Conservation (phyloP, 2,113 vertebrate genomes). For the Rhinolophus ferrumequinum region DNA sequence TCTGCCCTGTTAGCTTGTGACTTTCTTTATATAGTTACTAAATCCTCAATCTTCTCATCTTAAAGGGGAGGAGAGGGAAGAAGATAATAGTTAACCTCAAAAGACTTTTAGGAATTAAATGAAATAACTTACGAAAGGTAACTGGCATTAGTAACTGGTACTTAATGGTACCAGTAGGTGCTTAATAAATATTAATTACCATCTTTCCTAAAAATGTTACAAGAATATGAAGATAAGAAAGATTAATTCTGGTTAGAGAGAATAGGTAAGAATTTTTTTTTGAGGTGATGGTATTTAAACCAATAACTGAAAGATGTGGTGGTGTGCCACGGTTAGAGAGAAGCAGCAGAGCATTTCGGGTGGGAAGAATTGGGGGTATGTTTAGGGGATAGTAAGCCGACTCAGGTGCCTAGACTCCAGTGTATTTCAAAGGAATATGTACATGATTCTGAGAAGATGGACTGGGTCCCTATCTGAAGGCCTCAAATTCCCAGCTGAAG, state of each 20-base stretch:
- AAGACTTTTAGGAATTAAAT: conserved; percentile 19
- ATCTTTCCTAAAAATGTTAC: conserved; percentile 1
- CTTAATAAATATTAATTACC: not conserved
- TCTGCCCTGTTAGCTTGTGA: not conserved
- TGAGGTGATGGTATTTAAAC: conserved; percentile 2
- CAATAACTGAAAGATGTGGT: not conserved
- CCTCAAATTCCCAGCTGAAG: not conserved
- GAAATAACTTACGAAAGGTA: not conserved
- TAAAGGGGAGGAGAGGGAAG: not conserved
- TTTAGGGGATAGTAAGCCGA: not conserved
- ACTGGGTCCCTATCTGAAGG: not conserved
- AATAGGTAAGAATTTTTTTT: not conserved
- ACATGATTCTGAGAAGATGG: not conserved
- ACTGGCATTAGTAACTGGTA: not conserved
- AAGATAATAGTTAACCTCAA: not conserved
- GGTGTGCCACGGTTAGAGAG: not conserved
- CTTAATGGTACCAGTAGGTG: not conserved
- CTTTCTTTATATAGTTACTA: not conserved
- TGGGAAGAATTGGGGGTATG: not conserved
- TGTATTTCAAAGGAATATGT: not conserved
- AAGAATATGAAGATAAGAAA: not conserved
- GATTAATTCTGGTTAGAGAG: not conserved
- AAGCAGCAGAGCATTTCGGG: not conserved
- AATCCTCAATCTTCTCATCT: conserved; percentile 29
- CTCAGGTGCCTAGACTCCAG: not conserved